Conservation (phyloP, 2,797 vertebrate genomes). For the Chiroxiphia lanceolata region DNA sequence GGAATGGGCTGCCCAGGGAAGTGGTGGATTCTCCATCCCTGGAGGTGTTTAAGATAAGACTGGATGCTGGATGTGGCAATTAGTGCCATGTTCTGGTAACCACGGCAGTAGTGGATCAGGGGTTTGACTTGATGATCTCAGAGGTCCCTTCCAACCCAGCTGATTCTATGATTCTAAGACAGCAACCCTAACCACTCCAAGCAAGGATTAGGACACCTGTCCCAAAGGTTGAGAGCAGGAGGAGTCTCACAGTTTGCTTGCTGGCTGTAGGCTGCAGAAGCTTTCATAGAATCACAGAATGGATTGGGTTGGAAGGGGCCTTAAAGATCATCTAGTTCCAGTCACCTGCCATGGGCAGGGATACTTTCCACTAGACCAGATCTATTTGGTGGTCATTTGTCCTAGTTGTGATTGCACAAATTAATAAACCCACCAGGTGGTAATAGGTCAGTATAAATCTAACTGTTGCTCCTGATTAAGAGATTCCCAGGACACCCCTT, state of each 20-base stretch:
- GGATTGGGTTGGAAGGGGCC: neutral
- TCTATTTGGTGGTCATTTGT: neutral
- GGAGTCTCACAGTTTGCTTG: neutral
- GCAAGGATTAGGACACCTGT: neutral
- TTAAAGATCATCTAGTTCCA: neutral
- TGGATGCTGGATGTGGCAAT: too few relatives aligned
- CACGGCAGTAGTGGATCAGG: too few relatives aligned
- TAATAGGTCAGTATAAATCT: neutral
- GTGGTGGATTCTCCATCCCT: too few relatives aligned
- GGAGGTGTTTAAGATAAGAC: too few relatives aligned
- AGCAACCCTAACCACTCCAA: neutral
- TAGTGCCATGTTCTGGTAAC: too few relatives aligned
- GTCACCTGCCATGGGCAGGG: accelerated
- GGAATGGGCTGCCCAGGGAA: too few relatives aligned
- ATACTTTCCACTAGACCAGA: neutral
- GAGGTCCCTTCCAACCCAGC: too few relatives aligned
- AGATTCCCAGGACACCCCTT: neutral
- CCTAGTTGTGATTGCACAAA: neutral
- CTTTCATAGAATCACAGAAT: neutral
- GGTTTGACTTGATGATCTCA: too few relatives aligned
- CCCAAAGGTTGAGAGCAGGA: neutral
- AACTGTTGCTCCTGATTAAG: neutral
- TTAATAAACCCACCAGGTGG: neutral
- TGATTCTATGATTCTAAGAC: neutral
- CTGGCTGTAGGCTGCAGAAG: neutral